Evolutionary conservation across 1,140 invertebrate genomes (phyloP).

Genomic region (Glossosoma conforme): DNA sequence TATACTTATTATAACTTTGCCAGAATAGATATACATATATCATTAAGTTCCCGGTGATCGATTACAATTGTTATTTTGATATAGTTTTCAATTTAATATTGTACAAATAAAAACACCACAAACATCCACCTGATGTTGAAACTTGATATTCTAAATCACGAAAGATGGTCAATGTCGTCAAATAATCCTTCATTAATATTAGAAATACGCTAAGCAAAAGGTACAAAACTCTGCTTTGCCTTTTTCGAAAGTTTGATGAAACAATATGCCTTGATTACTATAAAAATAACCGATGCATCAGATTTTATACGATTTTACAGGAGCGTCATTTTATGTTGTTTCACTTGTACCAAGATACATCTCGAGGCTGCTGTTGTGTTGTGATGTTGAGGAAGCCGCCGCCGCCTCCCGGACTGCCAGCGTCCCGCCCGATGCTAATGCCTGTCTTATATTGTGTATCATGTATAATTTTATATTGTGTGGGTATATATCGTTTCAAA

Average conservation of each 20-base stretch:
- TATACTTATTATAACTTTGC: no score
- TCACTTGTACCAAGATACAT: no score
- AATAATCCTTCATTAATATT: constrained; percentile 9
- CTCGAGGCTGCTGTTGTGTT: no score
- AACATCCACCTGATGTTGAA: constrained; percentile 15
- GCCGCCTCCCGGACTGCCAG: no score
- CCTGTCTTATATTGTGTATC: no score
- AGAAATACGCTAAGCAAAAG: constrained; percentile 10
- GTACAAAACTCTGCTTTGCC: constrained; percentile 12
- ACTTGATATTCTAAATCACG: constrained; percentile 17
- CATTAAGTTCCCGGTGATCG: no score
- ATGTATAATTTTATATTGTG: no score
- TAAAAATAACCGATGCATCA: constrained; percentile 1
- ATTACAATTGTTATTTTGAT: no score
- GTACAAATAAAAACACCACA: constrained; percentile 21
- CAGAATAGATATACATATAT: no score
- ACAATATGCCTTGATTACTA: constrained; percentile 14
- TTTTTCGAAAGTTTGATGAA: constrained; percentile 10
- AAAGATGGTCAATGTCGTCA: neutral
- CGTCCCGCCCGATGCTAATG: no score
- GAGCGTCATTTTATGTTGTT: constrained; percentile 6
- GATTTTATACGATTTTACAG: constrained; percentile 14
- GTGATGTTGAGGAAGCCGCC: no score
- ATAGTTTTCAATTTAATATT: constrained; percentile 12
- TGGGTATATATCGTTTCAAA: no score